Conservation (phyloP, 2,888 invertebrate genomes). For the Willowsia nigromaculata region DNA sequence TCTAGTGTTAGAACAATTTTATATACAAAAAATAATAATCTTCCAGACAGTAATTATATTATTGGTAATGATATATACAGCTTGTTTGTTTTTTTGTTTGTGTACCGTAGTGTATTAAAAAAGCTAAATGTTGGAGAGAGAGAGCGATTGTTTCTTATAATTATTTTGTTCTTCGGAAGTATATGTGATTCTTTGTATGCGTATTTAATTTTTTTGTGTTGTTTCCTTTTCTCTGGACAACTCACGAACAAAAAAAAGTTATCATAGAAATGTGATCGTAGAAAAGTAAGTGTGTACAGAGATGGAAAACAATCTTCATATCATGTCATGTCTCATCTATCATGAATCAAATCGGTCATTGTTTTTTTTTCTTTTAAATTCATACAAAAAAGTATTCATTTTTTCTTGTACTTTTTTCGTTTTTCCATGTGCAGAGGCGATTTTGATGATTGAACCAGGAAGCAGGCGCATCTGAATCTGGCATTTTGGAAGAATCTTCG, state of each 20-base stretch:
- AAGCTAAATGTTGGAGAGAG: no score
- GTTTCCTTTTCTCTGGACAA: neutral
- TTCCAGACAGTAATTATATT: neutral
- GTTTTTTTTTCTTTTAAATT: slow-evolving; percentile 5
- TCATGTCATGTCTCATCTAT: slow-evolving; percentile 23
- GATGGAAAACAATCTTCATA: no score
- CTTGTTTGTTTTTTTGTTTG: neutral
- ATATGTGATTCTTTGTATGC: neutral
- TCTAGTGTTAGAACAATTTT: neutral
- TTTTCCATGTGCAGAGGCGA: slow-evolving; percentile 78
- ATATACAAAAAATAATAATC: no score
- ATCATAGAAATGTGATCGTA: no score
- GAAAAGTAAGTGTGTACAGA: no score
- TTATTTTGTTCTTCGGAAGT: no score
- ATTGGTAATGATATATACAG: neutral
- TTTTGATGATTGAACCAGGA: slow-evolving; percentile 76
- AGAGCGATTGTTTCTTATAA: no score
- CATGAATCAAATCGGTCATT: neutral
- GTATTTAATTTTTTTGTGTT: neutral
- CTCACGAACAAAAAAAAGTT: neutral
- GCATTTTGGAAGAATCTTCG: slow-evolving; percentile 62
- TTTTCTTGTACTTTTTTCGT: slow-evolving; percentile 69
- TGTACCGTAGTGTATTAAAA: slow-evolving; percentile 24
- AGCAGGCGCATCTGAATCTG: slow-evolving; percentile 68
- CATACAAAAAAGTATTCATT: neutral